These are phyloP conservation scores for Hirtodrosophila cameraria DNA, from an alignment of 2,888 invertebrate genomes.

Conservation along the genomic window DNA sequence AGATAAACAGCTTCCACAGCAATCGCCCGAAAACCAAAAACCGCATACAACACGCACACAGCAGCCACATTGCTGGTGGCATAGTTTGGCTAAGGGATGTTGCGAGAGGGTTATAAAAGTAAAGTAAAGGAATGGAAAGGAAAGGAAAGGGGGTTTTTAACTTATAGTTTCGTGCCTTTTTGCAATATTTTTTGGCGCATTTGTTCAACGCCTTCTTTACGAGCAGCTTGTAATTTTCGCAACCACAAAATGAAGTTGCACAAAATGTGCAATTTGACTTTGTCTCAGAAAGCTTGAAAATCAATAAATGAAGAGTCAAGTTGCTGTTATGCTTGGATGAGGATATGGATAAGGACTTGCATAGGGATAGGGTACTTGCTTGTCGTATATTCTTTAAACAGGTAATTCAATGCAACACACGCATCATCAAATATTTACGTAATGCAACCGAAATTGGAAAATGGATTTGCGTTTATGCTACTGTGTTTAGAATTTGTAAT, in stretches of 20 bases:
- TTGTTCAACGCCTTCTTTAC: conserved; percentile 47
- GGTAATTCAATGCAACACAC: conserved; percentile 40
- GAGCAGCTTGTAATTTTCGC: conserved; percentile 61
- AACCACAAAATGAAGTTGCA: conserved; percentile 64
- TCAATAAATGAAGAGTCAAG: conserved; percentile 32
- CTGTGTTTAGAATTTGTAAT: conserved; percentile 32
- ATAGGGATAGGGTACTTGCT: neutral
- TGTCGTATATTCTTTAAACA: conserved; percentile 20
- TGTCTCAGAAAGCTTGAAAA: conserved; percentile 41
- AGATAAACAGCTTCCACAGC: conserved; percentile 40
- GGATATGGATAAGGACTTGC: neutral
- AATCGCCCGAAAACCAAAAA: conserved; percentile 38
- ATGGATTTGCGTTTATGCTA: conserved; percentile 58
- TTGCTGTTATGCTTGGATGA: too few relatives aligned
- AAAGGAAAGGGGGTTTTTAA: neutral
- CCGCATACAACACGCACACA: conserved; percentile 34
- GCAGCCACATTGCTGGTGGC: conserved; percentile 13
- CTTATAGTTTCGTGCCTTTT: conserved; percentile 36
- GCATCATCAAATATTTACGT: conserved; percentile 67
- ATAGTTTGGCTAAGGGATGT: too few relatives aligned
- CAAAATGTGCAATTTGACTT: conserved; percentile 61
- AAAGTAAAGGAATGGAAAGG: neutral
- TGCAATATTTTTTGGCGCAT: conserved; percentile 53
- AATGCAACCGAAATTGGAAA: conserved; percentile 50
- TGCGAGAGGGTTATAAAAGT: neutral